A percentile compares a stretch with the other conserved stretches of the same genome.
Conservation (phyloP, 2,113 vertebrate species). For the Scatophagus argus region DNA sequence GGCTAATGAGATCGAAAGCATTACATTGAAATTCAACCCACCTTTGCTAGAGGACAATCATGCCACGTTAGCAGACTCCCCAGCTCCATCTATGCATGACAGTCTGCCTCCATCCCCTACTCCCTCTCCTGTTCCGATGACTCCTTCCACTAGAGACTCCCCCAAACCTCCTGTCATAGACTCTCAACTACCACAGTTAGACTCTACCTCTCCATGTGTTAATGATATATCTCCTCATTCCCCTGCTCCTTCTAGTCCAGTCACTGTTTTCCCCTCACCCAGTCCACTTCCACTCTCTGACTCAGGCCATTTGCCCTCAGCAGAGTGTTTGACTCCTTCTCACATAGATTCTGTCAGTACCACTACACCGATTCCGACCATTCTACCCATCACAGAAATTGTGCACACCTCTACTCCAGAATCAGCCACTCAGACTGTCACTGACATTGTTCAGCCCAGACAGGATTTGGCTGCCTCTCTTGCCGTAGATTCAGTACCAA, state of each 20-base stretch:
- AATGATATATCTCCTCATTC: slow-evolving; percentile 33
- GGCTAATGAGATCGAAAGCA: slow-evolving; percentile 5
- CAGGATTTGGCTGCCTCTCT: slow-evolving; percentile 40
- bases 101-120: slow-evolving; percentile 24
- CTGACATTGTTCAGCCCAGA: slow-evolving; percentile 48
- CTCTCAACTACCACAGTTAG: slow-evolving; percentile 35
- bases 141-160: slow-evolving; percentile 23
- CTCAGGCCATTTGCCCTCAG: slow-evolving; percentile 24
- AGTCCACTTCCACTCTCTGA: slow-evolving; percentile 56
- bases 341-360: slow-evolving; percentile 17
- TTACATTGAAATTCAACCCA: slow-evolving; percentile 12
- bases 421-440: slow-evolving; percentile 41
- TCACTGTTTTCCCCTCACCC: slow-evolving; percentile 19
- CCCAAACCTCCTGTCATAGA: slow-evolving; percentile 32
- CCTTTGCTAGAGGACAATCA: slow-evolving; percentile 22
- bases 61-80: slow-evolving; percentile 15
- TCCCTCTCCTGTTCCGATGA: slow-evolving; percentile 26
- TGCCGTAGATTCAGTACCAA: slow-evolving; percentile 45
- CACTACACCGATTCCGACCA: slow-evolving; percentile 5
- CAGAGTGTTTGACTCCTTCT: slow-evolving; percentile 32
- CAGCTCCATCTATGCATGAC: slow-evolving; percentile 42
- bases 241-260: slow-evolving; percentile 18
- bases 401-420: slow-evolving; percentile 42
- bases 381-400: slow-evolving; percentile 68
- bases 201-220: slow-evolving; percentile 41